Evolutionary conservation across 1,140 invertebrate genomes (phyloP), one percentile per base, ranked within the genome.

Genomic region (Lucilia sericata): DNA sequence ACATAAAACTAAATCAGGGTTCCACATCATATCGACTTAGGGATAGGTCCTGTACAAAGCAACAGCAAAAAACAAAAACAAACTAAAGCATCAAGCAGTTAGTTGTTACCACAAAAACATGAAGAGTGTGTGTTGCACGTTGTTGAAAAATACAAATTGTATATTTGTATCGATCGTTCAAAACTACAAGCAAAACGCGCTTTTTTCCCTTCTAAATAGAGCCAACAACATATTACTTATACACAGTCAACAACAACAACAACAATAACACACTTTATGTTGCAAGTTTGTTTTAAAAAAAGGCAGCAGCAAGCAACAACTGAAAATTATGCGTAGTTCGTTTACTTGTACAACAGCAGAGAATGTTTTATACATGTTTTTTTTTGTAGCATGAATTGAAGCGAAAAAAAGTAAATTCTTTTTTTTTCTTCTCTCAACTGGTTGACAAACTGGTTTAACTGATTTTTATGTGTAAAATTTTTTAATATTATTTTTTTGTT

Each of bases 381-480:
- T 70, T 70, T 30, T 70, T 70, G n/a, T 70, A 21, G n/a, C 65
- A 70, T 70, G 65, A 70, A 70, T 70, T 70, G 65, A 70, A 70
- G 65, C 65, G 65, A 70, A 70, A 21, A 70, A 70, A 21, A 9
- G 25, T 21, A 70, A n/a, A n/a, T n/a, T n/a, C n/a, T 5, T 25
- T 42, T 42, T 42, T 42, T n/a, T n/a, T n/a, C n/a, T 36, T 42
- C 42, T 25, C 7, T 70, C 76, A 80, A 49, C 76, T 49, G 47
- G 76, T 80, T 80, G 76, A 80, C 76, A 80, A 80, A 80, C 76
- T 80, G 76, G 76, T 80, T 80, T 51, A 51, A 80, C 76, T 49
- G 47, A 80, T 51, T 80, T 80, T 80, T 80, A 80, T 80, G 76
- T 80, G 76, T 17, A 80, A 42, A 5, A 42, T 78, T 78, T 75